Evolutionary conservation across 2,797 vertebrate genomes (phyloP).

Genomic region (Varecia variegata): DNA sequence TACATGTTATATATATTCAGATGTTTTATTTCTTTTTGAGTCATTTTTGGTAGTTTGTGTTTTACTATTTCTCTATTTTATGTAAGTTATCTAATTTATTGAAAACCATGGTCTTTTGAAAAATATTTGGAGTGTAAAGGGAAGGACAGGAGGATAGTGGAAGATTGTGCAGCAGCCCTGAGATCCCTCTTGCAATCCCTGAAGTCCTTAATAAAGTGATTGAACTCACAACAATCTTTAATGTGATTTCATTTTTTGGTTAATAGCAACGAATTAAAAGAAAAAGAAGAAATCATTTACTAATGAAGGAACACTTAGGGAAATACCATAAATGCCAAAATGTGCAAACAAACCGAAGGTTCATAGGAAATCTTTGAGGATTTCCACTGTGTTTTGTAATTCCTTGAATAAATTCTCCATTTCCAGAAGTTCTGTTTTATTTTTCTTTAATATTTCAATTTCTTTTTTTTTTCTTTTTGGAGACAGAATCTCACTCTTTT

Average conservation of each 20-base stretch:
- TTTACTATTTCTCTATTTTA: constrained; percentile 11
- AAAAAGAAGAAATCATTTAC: no score
- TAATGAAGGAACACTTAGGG: no score
- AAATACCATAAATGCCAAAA: no score
- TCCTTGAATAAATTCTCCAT: no score
- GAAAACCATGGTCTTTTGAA: not conserved
- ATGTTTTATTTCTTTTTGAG: not conserved
- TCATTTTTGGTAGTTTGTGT: not conserved
- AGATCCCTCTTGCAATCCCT: not conserved
- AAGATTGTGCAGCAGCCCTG: not conserved
- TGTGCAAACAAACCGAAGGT: no score
- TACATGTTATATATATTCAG: not conserved
- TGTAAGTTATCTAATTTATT: not conserved
- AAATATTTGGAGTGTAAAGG: not conserved
- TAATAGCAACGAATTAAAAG: not conserved
- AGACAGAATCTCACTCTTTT: no score
- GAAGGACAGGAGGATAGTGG: not conserved
- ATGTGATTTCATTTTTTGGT: not conserved
- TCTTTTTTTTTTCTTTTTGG: no score
- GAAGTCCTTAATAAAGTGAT: not conserved
- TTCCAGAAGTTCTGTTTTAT: no score
- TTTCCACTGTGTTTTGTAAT: no score
- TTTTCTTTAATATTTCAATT: no score
- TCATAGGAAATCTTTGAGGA: no score
- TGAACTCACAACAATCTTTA: not conserved